These are phyloP conservation scores for Myiopsitta monachus DNA, from an alignment of 2,113 vertebrate genomes.

Conservation along the genomic window DNA sequence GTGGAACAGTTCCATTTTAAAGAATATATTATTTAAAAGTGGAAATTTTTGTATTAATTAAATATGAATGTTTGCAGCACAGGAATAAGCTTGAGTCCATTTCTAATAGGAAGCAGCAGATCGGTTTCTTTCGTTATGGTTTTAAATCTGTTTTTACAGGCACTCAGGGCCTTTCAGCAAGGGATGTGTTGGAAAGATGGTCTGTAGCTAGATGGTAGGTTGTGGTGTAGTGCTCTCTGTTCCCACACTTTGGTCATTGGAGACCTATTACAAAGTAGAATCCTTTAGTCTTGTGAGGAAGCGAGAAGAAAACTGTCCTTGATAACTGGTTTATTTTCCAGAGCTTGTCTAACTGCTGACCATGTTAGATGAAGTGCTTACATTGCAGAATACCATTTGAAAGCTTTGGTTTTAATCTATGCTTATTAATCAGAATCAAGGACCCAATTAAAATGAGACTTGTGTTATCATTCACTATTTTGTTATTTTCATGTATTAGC, in stretches of 20 bases:
- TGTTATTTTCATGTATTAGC: background rate
- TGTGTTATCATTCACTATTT: accelerated
- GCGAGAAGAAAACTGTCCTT: background rate
- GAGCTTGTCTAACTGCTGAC: background rate
- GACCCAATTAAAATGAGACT: background rate
- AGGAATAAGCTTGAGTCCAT: background rate
- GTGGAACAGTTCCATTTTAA: constrained; percentile 9
- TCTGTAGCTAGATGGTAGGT: background rate
- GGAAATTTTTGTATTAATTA: constrained; percentile 22
- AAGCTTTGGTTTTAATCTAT: background rate
- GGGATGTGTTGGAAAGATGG: background rate
- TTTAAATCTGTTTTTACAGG: background rate
- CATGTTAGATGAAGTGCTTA: accelerated
- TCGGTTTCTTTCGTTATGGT: background rate
- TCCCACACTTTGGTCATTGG: background rate
- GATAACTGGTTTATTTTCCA: background rate
- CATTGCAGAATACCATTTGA: background rate
- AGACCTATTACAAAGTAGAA: background rate
- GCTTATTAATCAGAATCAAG: background rate
- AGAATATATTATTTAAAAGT: constrained; percentile 52
- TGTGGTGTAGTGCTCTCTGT: background rate
- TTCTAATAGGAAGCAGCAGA: background rate
- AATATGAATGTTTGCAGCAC: constrained; percentile 27
- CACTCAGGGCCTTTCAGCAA: background rate
- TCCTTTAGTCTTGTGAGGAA: background rate